Evolutionary conservation across 2,888 invertebrate species (phyloP), one percentile per base, ranked within the genome.

Genomic region (Entomobrya proxima): DNA sequence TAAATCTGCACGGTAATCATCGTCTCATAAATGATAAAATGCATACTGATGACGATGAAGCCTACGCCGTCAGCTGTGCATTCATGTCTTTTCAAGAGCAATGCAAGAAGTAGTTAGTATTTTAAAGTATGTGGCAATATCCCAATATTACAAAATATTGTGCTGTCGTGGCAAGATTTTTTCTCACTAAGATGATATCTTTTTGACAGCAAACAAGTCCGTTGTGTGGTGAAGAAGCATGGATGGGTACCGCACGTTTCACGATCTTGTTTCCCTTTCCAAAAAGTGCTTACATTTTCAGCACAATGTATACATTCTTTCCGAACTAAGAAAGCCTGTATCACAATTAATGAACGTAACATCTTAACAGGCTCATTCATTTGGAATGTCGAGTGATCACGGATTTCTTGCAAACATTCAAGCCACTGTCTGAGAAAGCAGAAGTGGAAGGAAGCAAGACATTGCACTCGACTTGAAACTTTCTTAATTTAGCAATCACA

Each of bases 11-110:
- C 44, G 61, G 85, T 69, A 88, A 86, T 86, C 81, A 77, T 75
- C 82, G 18, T 80, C 35, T 55, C 40, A 55, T 18, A 11, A 18
- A 55, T 32, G 35, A 75, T 55, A 52, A 52, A 50, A 21, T 21
- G 32, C 55, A 18, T 13, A 30, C n/a, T n/a, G 6, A 67, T 35
- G 35, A n/a, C 6, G n/a, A 27, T 27, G 32, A 35, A 44, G 27
- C 67, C 67, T 79, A 58, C 64, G 74, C 79, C 82, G 77, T 88
- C 89, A 89, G 88, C 88, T 88, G 88, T 81, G 86, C 86, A 86
- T 79, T 88, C 88, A 86, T 86, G 85, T 89, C 88, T 86, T 50
- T 78, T 61, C 76, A 75, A 82, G 67, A 76, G 64, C 35, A 18
- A 1, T n/a, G 74, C n/a, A 74, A 44, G 24, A 1, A 55, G 21